Conservation (phyloP, 2,113 vertebrate species). For the Centropristis striata region DNA sequence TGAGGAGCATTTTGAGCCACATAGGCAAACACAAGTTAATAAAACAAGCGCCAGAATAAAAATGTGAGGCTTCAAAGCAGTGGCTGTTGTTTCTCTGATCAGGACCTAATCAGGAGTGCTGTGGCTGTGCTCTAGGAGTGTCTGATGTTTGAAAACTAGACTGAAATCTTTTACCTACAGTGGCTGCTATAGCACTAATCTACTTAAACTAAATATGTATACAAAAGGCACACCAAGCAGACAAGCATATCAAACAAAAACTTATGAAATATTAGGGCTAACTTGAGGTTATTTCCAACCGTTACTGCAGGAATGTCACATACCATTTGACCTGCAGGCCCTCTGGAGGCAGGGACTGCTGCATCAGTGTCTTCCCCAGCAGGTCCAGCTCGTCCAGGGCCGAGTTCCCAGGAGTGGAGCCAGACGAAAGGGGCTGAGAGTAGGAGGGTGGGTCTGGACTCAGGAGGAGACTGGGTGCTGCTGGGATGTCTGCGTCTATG, state of each 20-base stretch:
- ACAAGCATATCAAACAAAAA: background rate
- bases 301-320: background rate
- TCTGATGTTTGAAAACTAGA: background rate
- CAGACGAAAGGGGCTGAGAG: slow-evolving; percentile 59
- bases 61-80: background rate
- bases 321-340: slow-evolving; percentile 97
- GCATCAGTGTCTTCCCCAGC: slow-evolving; percentile 94
- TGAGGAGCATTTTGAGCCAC: background rate
- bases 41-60: background rate
- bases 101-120: too few relatives aligned
- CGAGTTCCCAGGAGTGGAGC: slow-evolving; percentile 79
- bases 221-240: background rate
- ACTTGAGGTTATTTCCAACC: background rate
- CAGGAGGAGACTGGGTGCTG: slow-evolving; percentile 79
- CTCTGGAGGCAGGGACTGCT: slow-evolving; percentile 95
- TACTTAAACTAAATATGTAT: background rate
- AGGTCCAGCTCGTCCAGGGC: slow-evolving; percentile 95
- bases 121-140: background rate
- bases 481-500: slow-evolving; percentile 81
- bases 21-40: background rate
- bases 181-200: background rate
- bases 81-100: too few relatives aligned
- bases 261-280: background rate
- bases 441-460: slow-evolving; percentile 74
- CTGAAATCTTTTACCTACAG: background rate